Conservation (phyloP, 2,888 invertebrate genomes). For the Dasysyrphus tricinctus region DNA sequence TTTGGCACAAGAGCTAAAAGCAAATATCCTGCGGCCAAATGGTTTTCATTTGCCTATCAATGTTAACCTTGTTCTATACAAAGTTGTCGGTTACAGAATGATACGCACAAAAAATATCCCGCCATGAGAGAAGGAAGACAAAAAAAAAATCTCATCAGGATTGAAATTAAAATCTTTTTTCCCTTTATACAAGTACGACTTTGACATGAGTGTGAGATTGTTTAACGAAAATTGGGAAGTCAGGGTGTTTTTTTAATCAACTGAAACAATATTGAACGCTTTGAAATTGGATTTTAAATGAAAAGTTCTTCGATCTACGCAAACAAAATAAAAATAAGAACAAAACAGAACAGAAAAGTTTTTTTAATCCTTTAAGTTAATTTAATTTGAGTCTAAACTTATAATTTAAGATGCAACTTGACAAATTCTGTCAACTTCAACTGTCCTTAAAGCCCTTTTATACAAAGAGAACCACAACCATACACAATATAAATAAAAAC, state of each 20-base stretch:
- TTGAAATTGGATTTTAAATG: conserved; percentile 70
- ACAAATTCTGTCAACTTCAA: no score
- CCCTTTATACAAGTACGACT: neutral
- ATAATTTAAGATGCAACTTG: neutral
- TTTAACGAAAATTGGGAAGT: conserved; percentile 25
- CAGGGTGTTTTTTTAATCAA: conserved; percentile 68
- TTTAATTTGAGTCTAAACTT: no score
- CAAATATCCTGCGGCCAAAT: conserved; percentile 53
- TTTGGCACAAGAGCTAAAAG: conserved; percentile 43
- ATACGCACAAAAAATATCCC: conserved; percentile 23
- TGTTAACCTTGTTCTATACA: conserved; percentile 38
- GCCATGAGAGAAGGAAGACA: neutral
- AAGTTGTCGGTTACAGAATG: conserved; percentile 49
- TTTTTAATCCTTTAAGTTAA: no score
- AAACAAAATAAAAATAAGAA: neutral
- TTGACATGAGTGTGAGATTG: conserved; percentile 31
- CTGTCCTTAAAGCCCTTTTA: neutral
- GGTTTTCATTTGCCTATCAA: conserved; percentile 63
- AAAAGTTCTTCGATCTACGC: neutral
- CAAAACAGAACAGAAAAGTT: neutral
- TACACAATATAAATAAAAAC: neutral
- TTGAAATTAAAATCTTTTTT: conserved; percentile 46
- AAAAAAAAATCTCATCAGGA: conserved; percentile 37
- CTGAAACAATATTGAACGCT: conserved; percentile 67
- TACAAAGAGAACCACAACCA: neutral